Conservation (phyloP, 2,113 vertebrate genomes). For the Tympanuchus pallidicinctus region DNA sequence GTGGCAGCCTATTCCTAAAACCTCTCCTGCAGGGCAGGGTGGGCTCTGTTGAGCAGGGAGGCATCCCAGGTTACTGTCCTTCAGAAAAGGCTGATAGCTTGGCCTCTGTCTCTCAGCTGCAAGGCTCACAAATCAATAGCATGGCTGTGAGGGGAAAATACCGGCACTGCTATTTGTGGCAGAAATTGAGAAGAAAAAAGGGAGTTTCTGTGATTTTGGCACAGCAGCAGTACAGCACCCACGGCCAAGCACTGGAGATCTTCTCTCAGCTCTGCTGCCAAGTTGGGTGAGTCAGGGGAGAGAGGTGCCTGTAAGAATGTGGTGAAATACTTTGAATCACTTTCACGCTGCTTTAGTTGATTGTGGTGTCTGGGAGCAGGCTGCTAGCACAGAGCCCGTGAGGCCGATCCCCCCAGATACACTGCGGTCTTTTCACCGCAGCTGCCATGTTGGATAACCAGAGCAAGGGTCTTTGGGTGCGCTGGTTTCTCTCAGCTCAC, state of each 20-base stretch:
- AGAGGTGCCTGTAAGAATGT: not conserved
- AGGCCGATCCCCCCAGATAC: not conserved
- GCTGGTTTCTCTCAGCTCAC: not conserved
- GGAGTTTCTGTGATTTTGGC: not conserved
- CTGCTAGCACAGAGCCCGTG: not conserved
- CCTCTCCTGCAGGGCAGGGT: not conserved
- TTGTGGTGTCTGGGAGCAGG: not conserved
- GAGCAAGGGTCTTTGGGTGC: not conserved
- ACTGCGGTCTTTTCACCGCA: rapidly evolving
- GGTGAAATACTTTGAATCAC: not conserved
- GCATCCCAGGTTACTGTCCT: not conserved
- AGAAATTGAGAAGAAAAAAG: not conserved
- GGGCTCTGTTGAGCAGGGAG: not conserved
- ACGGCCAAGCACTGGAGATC: not conserved
- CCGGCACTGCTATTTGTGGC: not conserved
- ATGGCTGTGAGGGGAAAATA: not conserved
- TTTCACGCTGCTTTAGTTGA: not conserved
- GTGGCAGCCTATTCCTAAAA: not conserved
- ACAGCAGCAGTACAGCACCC: rapidly evolving
- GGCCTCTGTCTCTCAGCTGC: not conserved
- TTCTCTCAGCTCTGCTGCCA: rapidly evolving
- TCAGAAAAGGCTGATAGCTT: not conserved
- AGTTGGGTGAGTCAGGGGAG: not conserved
- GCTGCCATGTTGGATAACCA: not conserved
- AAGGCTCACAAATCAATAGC: not conserved